Base-by-base conservation (phyloP, 2,797 vertebrate genomes). In the Clamator glandarius region DNA sequence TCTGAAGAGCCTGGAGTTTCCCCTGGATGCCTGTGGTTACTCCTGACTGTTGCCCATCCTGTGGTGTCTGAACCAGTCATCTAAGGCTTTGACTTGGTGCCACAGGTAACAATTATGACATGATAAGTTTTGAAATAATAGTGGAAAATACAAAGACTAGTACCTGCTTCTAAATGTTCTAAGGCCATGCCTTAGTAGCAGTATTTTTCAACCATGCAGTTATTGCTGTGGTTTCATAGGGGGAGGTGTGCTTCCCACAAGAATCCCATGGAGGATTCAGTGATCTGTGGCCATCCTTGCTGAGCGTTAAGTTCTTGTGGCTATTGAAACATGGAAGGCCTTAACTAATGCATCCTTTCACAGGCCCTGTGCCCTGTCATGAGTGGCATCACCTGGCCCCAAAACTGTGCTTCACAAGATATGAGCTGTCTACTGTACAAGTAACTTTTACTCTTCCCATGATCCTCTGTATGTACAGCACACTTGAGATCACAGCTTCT, bases 171-270 rank as follows among this genome's bases (percentile, higher is more conserved):
- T 77, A 42, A 63, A 17, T 6, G 4, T 62, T 33, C 21, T 19
- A 6, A 64, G 9, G 46, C 5, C 18, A 36, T 51, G 18, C 20
- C 24, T 61, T 29, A 8, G 5, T 36, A 0, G 0, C 14, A 64
- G 28, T 10, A 42, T 23, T 7, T 66, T 18, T 52, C 28, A 54
- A 11, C 16, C 29, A 31, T 15, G 18, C 11, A 8, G 25, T n/a
- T 2, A 0, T 33, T 1, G 0, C 23, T 51, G 29, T 20, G 11
- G 20, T 76, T 84, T 87, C 29, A 13, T 0, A 0, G 28, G 3
- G 8, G 19, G 66, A 39, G 4, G 10, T 44, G 25, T 19, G 20
- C 1, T 82, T 23, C n/a, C 18, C 11, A 29, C 46, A 54, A 35
- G 15, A 78, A 82, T 3, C 4, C 39, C 23, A 8, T 9, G 26